These are phyloP conservation scores for Poliocrania exsul DNA, from an alignment of 2,797 vertebrate species.

Conservation along the genomic window DNA sequence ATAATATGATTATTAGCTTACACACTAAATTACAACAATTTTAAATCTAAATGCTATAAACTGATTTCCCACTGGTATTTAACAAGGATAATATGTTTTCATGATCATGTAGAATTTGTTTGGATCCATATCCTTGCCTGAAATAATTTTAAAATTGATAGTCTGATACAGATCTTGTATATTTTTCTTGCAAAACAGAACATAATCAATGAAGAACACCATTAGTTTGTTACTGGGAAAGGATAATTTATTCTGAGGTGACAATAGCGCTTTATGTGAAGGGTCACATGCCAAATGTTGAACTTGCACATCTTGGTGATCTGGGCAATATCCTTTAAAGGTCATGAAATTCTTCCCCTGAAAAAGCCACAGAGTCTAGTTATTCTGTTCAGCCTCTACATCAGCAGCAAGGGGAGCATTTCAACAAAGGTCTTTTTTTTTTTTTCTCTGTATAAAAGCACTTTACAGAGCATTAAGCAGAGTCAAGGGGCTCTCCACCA, in stretches of 20 bases:
- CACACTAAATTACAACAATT: background rate
- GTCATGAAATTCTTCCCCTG: background rate
- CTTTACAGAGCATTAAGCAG: background rate
- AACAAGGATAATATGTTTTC: background rate
- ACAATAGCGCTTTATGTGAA: background rate
- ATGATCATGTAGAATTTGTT: background rate
- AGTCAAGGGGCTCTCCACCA: background rate
- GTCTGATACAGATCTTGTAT: background rate
- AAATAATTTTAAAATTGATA: background rate
- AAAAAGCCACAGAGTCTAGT: background rate
- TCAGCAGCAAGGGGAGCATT: background rate
- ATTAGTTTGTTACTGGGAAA: background rate
- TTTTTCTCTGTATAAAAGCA: background rate
- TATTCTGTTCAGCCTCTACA: background rate
- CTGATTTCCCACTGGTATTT: background rate
- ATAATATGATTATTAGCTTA: background rate
- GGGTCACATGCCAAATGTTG: background rate
- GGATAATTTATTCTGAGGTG: background rate
- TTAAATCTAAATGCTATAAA: background rate
- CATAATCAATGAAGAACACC: background rate
- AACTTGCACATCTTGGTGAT: background rate
- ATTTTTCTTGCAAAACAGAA: background rate
- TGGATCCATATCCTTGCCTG: background rate
- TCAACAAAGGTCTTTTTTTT: background rate
- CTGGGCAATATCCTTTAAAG: conserved; percentile 13